Percentiles rank a stretch among this genome's conserved stretches.
Evolutionary conservation across 2,113 vertebrate species (phyloP).

Genomic region (Accipiter virgatus): DNA sequence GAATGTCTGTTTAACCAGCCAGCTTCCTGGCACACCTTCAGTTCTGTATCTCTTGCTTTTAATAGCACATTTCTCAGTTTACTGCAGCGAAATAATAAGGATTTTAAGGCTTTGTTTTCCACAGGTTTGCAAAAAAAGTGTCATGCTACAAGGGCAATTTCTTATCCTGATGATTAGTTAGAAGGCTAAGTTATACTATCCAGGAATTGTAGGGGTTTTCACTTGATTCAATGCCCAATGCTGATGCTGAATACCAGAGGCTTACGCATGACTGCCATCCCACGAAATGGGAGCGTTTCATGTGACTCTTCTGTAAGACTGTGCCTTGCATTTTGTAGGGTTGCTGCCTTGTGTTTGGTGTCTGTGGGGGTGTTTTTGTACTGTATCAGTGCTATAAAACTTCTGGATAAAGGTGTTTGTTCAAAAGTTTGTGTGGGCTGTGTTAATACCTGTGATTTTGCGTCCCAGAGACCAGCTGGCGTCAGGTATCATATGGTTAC

Average conservation of each 20-base stretch:
- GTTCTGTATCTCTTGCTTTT: not conserved
- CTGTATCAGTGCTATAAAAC: fast-evolving
- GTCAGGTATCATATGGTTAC: fast-evolving
- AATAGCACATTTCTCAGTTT: not conserved
- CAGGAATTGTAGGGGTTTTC: not conserved
- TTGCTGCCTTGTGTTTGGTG: not conserved
- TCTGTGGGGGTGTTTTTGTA: not conserved
- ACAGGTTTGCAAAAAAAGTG: not conserved
- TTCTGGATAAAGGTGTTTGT: not conserved
- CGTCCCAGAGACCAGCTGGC: not conserved
- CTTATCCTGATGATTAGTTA: not conserved
- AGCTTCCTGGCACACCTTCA: not conserved
- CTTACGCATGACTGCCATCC: not conserved
- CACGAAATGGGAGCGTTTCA: not conserved
- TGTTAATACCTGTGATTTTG: not conserved
- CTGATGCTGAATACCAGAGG: fast-evolving
- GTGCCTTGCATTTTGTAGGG: not conserved
- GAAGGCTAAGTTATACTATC: not conserved
- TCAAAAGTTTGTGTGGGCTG: not conserved
- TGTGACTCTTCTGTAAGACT: not conserved
- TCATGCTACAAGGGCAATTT: not conserved
- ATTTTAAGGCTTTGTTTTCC: not conserved
- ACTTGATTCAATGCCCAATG: not conserved
- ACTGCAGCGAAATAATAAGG: not conserved
- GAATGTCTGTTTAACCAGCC: not conserved